Evolutionary conservation across 1,140 invertebrate genomes (phyloP), one percentile per base, ranked within the genome.

Genomic region (Cotesia glomerata): DNA sequence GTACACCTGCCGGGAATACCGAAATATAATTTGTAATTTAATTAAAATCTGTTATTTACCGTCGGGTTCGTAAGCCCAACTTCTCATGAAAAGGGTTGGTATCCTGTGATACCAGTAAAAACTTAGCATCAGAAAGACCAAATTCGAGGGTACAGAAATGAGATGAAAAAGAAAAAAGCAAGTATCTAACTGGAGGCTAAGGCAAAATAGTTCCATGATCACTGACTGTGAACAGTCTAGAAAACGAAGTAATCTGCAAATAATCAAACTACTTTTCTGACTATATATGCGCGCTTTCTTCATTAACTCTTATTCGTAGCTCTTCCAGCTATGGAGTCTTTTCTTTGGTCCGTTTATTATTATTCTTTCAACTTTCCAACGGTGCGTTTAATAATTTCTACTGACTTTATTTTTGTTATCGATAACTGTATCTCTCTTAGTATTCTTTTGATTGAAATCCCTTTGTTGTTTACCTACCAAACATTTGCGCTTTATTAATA

Each of bases 1-100:
- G 58, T 62, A 73, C 72, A 68, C 65, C 70, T 72, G 70, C 14
- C 63, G 39, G 45, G 71, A 75, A 18, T 36, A 64, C 69, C 45
- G 61, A 73, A 67, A 75, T 76, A 76, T 79, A 72, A 77, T 78
- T 78, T 74, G 74, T 79, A 77, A 76, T 81, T 80, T 80, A 79
- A 81, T 81, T 80, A 80, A 26, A 81, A 81, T 79, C 75, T 67
- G 70, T 70, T 77, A 81, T 80, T 81, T 78, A 77, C 71, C 73
- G 74, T n/a, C 39, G 54, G 52, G 72, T 74, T 71, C 68, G 68
- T 71, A 45, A 64, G 45, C 36, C 14, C 69, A 51, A 49, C n/a
- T 65, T 54, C 8, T 64, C 62, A 16, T 8, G 68, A 61, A 69
- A 58, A 14, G 67, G 56, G 39, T 58, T 58, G 11, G 35, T 5